Evolutionary conservation across 2,113 vertebrate genomes (phyloP).

Genomic region (Grammomys surdaster): DNA sequence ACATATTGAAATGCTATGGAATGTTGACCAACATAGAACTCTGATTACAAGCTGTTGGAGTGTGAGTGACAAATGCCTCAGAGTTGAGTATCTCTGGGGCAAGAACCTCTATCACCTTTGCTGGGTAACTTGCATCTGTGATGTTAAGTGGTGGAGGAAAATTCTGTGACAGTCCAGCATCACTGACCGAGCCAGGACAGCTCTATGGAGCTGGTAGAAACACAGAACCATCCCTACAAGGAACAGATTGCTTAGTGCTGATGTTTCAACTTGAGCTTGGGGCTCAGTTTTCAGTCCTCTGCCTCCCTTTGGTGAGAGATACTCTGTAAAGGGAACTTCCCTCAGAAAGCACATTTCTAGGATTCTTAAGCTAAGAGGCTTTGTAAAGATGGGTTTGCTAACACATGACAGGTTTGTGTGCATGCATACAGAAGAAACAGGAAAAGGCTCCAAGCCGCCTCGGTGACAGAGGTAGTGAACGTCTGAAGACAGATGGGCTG

Average conservation of each 20-base stretch:
- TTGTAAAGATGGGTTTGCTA: background rate
- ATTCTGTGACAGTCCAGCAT: background rate
- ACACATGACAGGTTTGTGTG: background rate
- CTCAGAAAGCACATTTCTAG: background rate
- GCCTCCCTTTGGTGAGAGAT: too few species aligned
- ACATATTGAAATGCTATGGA: accelerated
- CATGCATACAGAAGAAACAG: background rate
- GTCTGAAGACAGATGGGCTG: background rate
- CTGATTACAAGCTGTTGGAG: background rate
- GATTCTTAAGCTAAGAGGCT: background rate
- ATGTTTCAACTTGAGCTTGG: background rate
- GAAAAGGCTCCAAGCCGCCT: too few species aligned
- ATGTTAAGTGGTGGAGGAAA: too few species aligned
- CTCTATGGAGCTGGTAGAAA: background rate
- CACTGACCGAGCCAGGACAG: background rate
- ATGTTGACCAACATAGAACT: background rate
- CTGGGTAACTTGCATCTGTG: too few species aligned
- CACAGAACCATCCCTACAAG: background rate
- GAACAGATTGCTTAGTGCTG: too few species aligned
- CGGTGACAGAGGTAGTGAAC: too few species aligned
- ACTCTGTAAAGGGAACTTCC: background rate
- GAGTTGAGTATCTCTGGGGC: too few species aligned
- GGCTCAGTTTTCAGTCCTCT: background rate
- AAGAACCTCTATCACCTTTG: background rate
- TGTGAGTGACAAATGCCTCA: background rate